Conservation (phyloP, 1,140 invertebrate species). For the Cylas formicarius region DNA sequence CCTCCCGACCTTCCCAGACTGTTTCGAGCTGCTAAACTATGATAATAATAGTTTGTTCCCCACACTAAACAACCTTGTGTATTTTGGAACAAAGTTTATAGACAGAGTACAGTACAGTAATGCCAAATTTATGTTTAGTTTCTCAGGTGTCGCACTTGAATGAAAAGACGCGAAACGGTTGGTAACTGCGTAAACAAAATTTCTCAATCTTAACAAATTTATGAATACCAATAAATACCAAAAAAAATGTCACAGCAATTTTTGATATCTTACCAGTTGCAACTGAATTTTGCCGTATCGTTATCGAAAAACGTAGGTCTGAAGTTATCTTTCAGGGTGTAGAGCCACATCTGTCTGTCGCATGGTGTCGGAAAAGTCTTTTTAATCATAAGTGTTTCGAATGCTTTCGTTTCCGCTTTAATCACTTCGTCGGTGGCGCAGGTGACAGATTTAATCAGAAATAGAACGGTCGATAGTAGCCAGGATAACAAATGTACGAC, state of each 20-base stretch:
- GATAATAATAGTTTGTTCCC: too few species aligned
- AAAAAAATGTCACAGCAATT: conserved; percentile 7
- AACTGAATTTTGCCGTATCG: conserved; percentile 24
- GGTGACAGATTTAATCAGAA: conserved; percentile 21
- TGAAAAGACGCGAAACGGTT: too few species aligned
- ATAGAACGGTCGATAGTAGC: conserved; percentile 11
- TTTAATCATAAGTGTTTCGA: conserved; percentile 36
- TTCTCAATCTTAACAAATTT: background rate
- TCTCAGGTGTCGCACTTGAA: too few species aligned
- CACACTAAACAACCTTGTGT: too few species aligned
- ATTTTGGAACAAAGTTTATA: too few species aligned
- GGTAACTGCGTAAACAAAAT: conserved; percentile 3
- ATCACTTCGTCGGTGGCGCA: conserved; percentile 20
- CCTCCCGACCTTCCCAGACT: too few species aligned
- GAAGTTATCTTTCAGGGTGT: conserved; percentile 35
- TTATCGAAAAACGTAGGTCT: conserved; percentile 19
- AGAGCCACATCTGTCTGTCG: conserved; percentile 56
- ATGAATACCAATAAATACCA: background rate
- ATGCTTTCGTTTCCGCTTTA: conserved; percentile 31
- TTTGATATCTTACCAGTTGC: conserved; percentile 27
- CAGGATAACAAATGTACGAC: conserved; percentile 20
- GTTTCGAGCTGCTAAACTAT: too few species aligned
- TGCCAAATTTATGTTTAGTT: too few species aligned
- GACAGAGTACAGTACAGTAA: too few species aligned
- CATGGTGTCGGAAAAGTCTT: conserved; percentile 68